phyloP scores from a whole-genome alignment of 2,888 invertebrate species.

The Hedya salicella region DNA sequence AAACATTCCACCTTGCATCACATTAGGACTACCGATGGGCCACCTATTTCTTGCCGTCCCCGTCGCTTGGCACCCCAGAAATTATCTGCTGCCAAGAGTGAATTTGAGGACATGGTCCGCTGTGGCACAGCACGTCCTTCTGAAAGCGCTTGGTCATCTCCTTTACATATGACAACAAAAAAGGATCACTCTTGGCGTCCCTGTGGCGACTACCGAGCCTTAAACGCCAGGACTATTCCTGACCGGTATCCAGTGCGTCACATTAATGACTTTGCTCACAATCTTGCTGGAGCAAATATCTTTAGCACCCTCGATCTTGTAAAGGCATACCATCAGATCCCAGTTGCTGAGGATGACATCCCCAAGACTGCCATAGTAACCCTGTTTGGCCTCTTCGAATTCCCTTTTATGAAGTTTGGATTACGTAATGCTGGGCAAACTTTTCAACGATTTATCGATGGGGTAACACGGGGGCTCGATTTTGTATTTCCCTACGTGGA shows the following conservation, averaged over 20 bases:
- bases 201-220: conserved; percentile 14
- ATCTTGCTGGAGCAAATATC: not conserved
- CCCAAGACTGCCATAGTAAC: conserved; percentile 45
- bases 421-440: conserved; percentile 64
- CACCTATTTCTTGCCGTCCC: conserved; percentile 12
- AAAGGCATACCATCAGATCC: conserved; percentile 63
- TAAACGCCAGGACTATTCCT: conserved; percentile 7
- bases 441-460: too few relatives aligned
- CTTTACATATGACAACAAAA: conserved; percentile 2
- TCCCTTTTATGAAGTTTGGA: conserved; percentile 58
- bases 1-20: conserved; percentile 13
- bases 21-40: conserved; percentile 6
- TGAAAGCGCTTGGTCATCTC: conserved; percentile 4
- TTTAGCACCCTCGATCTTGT: not conserved
- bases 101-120: conserved; percentile 12
- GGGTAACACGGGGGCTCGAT: not conserved
- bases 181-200: conserved; percentile 11
- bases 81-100: not conserved
- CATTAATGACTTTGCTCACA: not conserved
- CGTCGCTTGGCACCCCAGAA: conserved; percentile 13
- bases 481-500: too few relatives aligned
- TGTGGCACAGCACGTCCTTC: not conserved
- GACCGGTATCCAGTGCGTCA: conserved; percentile 5
- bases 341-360: conserved; percentile 52
- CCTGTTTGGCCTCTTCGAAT: too few relatives aligned